Evolutionary conservation across 1,140 invertebrate genomes (phyloP).

Genomic region (Plodia interpunctella): DNA sequence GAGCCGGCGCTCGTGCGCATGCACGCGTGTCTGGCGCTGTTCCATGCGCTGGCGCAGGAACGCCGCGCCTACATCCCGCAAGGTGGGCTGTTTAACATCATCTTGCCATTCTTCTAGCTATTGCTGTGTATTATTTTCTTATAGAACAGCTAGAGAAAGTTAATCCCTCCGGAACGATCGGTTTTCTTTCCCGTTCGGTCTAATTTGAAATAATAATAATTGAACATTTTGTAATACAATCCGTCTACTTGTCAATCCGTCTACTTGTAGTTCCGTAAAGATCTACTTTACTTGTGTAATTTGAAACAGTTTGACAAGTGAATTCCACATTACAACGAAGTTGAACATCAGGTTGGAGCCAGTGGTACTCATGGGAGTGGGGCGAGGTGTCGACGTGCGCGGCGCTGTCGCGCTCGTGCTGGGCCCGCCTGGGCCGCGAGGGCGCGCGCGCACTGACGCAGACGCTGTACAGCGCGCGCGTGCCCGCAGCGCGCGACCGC

Average conservation of each 20-base stretch:
- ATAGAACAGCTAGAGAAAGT: no score
- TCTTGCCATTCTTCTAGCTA: no score
- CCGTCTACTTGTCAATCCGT: no score
- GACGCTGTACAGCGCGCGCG: constrained; percentile 31
- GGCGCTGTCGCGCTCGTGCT: constrained; percentile 16
- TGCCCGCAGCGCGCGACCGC: constrained; percentile 21
- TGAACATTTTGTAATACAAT: no score
- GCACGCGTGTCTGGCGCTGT: constrained; percentile 50
- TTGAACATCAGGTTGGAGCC: constrained; percentile 46
- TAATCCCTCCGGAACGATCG: no score
- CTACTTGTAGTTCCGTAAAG: no score
- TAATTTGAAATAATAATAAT: constrained; percentile 52
- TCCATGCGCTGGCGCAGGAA: constrained; percentile 59
- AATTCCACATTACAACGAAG: no score
- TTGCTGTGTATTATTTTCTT: no score
- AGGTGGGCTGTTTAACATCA: no score
- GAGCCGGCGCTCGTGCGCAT: constrained; percentile 30
- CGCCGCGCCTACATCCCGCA: constrained; percentile 61
- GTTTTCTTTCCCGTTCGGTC: no score
- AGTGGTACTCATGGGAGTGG: constrained; percentile 58
- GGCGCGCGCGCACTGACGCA: constrained; percentile 20
- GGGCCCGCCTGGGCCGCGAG: constrained; percentile 6
- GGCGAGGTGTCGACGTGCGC: constrained; percentile 39
- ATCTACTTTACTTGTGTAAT: no score
- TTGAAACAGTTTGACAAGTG: no score